A percentile compares a stretch with the other conserved stretches of the same genome.
Evolutionary conservation across 2,888 invertebrate species (phyloP).

Genomic region (Cantharis rufa): DNA sequence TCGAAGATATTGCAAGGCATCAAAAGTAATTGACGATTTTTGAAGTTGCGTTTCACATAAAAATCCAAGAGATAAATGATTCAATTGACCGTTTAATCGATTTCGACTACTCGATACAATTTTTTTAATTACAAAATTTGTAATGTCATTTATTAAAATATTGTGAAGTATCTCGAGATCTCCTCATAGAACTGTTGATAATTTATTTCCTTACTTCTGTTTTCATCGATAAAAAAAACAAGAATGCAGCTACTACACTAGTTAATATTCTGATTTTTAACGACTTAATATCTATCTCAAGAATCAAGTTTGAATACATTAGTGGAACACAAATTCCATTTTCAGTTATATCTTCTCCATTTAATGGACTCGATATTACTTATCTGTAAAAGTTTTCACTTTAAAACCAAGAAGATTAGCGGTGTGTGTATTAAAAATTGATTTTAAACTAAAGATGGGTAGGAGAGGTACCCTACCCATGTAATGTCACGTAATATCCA

Average conservation of each 20-base stretch:
- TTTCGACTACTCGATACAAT: neutral
- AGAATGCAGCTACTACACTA: neutral
- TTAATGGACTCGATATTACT: constrained; percentile 1
- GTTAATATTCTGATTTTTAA: constrained; percentile 17
- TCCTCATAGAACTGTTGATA: neutral
- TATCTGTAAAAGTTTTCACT: neutral
- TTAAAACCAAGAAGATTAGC: neutral
- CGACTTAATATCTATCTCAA: constrained; percentile 13
- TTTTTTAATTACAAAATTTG: constrained; percentile 1
- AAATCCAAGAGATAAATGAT: neutral
- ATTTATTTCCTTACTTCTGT: constrained; percentile 6
- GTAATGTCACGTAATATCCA: neutral
- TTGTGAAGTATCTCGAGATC: constrained; percentile 4
- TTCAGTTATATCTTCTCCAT: constrained; percentile 13
- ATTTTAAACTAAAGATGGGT: neutral
- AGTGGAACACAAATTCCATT: constrained; percentile 7
- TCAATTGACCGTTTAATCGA: neutral
- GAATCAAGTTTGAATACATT: constrained; percentile 16
- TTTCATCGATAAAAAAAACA: constrained; percentile 4
- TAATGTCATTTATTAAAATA: neutral
- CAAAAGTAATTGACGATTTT: neutral
- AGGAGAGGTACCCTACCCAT: neutral
- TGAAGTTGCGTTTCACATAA: neutral
- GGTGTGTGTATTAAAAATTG: neutral
- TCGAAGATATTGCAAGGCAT: neutral